These are phyloP conservation scores for Trididemnum clinides DNA, from an alignment of 23 tunicate species.

Conservation along the genomic window DNA sequence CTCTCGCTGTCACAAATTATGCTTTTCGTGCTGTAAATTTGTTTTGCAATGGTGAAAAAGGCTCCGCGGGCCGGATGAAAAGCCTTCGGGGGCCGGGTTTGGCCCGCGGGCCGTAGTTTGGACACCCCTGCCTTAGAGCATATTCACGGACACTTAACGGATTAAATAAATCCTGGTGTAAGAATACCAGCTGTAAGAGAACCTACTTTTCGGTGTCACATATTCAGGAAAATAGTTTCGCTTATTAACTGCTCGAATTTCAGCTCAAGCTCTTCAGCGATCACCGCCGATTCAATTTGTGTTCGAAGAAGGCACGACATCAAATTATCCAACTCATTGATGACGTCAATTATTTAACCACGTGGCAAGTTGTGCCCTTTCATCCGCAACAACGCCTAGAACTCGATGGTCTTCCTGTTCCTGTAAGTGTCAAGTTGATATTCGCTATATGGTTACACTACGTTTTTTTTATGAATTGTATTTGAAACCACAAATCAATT, in stretches of 20 bases:
- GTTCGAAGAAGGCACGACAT: slow-evolving; percentile 78
- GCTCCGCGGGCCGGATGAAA: too few species aligned
- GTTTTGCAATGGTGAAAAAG: too few species aligned
- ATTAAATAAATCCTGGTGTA: neutral
- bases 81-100: too few species aligned
- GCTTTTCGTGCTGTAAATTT: too few species aligned
- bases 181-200: neutral
- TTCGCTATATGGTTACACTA: too few species aligned
- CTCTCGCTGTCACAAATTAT: too few species aligned
- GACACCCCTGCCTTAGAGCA: too few species aligned
- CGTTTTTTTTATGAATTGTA: too few species aligned
- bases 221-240: neutral
- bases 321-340: slow-evolving; percentile 77
- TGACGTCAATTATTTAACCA: slow-evolving; percentile 72
- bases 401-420: slow-evolving; percentile 85
- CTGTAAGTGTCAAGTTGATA: slow-evolving; percentile 79
- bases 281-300: slow-evolving; percentile 81
- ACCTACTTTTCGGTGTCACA: too few species aligned
- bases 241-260: neutral
- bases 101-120: too few species aligned
- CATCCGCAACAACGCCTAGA: slow-evolving; percentile 84
- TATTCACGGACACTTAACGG: neutral
- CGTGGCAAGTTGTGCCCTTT: slow-evolving; percentile 83
- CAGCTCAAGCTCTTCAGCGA: slow-evolving; percentile 90
- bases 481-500: too few species aligned